A percentile compares a stretch with the other conserved stretches of the same genome.
Conservation (phyloP, 2,113 vertebrate species). For the Oryzias javanicus region DNA sequence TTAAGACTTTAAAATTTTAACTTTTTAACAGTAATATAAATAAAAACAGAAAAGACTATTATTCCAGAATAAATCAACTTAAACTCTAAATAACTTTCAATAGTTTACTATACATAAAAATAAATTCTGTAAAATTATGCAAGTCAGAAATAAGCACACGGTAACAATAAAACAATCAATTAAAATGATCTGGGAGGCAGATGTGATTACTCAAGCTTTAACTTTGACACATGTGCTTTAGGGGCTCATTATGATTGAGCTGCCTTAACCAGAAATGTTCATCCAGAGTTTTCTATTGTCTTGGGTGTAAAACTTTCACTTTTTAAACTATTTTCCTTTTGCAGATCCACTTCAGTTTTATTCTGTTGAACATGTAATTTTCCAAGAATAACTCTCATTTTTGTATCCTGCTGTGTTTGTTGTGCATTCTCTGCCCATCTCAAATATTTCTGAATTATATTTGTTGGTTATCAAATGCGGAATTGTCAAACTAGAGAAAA, state of each 20-base stretch:
- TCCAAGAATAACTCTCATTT: background rate
- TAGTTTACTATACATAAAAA: no score
- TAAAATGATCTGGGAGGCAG: no score
- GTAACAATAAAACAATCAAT: no score
- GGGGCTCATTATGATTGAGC: background rate
- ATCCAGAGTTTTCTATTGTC: constrained; percentile 7
- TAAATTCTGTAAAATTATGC: no score
- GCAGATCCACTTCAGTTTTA: background rate
- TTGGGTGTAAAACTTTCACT: constrained; percentile 7
- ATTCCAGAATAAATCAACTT: no score
- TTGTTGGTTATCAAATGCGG: background rate
- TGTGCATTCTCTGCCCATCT: background rate
- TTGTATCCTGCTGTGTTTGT: constrained; percentile 7
- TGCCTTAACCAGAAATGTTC: constrained; percentile 29
- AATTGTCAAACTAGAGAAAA: background rate
- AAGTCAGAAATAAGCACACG: no score
- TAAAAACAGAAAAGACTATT: no score
- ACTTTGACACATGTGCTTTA: no score
- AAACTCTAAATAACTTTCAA: no score
- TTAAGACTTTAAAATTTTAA: no score
- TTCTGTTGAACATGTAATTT: background rate
- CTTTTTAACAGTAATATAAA: no score
- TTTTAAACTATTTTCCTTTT: background rate
- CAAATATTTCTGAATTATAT: background rate
- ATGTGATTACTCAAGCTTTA: no score